These are phyloP conservation scores for Melanotaenia parkinsoni DNA, from an alignment of 2,797 vertebrate genomes.

Conservation along the genomic window DNA sequence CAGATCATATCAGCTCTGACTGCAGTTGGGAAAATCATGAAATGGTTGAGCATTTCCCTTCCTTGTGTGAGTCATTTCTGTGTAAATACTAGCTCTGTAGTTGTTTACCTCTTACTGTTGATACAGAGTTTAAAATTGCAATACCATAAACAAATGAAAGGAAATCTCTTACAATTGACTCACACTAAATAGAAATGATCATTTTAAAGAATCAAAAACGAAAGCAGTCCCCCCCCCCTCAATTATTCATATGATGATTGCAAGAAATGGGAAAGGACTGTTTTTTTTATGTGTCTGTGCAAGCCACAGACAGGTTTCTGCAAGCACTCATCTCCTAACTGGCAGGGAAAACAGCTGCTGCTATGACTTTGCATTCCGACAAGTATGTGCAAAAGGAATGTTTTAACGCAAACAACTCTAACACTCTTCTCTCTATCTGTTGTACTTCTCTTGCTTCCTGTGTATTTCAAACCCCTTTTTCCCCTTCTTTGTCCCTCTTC, in stretches of 20 bases:
- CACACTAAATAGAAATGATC: neutral
- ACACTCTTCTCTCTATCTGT: constrained; percentile 26
- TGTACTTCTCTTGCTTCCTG: constrained; percentile 31
- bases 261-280: constrained; percentile 24
- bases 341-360: constrained; percentile 59
- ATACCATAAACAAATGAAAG: neutral
- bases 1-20: constrained; percentile 38
- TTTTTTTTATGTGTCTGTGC: constrained; percentile 34
- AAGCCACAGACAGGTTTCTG: constrained; percentile 73
- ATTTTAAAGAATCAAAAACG: constrained; percentile 39
- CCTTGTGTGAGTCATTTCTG: constrained; percentile 49
- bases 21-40: constrained; percentile 31
- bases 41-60: constrained; percentile 46
- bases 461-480: constrained; percentile 3
- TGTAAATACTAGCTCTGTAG: neutral
- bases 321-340: constrained; percentile 63
- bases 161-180: constrained; percentile 1
- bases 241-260: constrained; percentile 39
- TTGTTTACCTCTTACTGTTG: constrained; percentile 22
- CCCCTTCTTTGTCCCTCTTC: neutral
- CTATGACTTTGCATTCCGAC: constrained; percentile 59
- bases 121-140: neutral
- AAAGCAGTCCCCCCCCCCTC: constrained; percentile 2
- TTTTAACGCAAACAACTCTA: constrained; percentile 56
- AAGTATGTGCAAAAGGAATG: constrained; percentile 65